Conservation (phyloP, 2,888 invertebrate species). For the Cerceris ruficornis region DNA sequence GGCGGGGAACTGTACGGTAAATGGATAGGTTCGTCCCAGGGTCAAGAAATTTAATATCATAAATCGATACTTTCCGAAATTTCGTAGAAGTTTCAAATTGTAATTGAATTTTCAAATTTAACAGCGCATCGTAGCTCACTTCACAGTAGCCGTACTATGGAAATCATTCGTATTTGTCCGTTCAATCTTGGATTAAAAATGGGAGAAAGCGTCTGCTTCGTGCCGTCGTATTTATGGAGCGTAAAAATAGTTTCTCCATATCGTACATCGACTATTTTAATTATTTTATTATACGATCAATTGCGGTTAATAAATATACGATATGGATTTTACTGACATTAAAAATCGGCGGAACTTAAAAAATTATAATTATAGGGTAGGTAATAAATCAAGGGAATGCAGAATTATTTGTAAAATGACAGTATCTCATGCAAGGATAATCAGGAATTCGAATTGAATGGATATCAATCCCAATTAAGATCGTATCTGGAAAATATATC, state of each 20-base stretch:
- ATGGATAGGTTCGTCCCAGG: slow-evolving; percentile 63
- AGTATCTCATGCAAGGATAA: too few relatives aligned
- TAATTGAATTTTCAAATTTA: background rate
- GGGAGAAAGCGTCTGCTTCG: background rate
- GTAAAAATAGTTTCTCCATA: background rate
- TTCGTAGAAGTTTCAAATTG: slow-evolving; percentile 1
- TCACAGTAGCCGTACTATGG: background rate
- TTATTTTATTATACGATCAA: background rate
- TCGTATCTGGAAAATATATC: too few relatives aligned
- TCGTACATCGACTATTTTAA: slow-evolving; percentile 10
- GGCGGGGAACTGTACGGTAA: slow-evolving; percentile 61
- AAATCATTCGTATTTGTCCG: slow-evolving; percentile 18
- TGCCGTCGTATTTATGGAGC: slow-evolving; percentile 4
- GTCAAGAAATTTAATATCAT: slow-evolving; percentile 63
- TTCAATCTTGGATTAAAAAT: slow-evolving; percentile 21
- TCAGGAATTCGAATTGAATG: too few relatives aligned
- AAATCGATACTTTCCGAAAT: slow-evolving; percentile 45
- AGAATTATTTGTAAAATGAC: background rate
- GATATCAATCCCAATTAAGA: too few relatives aligned
- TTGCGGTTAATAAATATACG: background rate
- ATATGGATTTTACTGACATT: background rate
- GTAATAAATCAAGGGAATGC: background rate
- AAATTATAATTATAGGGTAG: background rate
- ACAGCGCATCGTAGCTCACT: background rate
- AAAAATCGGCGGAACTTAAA: background rate